Conservation (phyloP, 2,113 vertebrate species). For the Glareola pratincola region DNA sequence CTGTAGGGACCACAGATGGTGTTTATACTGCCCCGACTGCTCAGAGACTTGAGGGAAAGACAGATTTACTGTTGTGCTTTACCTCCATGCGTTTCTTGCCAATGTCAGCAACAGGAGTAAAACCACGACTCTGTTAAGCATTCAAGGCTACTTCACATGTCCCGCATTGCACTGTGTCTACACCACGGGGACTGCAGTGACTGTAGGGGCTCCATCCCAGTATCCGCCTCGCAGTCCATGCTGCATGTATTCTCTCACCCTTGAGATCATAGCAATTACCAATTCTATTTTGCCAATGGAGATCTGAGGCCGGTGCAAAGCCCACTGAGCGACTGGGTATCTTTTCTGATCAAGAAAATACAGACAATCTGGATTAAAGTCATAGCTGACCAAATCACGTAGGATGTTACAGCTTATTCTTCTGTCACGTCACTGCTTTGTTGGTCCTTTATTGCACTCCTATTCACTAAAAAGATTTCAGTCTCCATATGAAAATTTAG, state of each 20-base stretch:
- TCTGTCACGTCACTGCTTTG: neutral
- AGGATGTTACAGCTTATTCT: neutral
- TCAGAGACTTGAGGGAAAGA: neutral
- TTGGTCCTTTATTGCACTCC: neutral
- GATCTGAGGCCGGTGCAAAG: neutral
- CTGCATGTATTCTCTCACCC: neutral
- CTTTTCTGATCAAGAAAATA: neutral
- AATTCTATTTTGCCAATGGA: neutral
- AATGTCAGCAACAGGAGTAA: neutral
- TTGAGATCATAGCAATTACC: neutral
- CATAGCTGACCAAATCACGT: neutral
- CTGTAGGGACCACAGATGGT: conserved; percentile 18
- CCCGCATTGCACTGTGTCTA: neutral
- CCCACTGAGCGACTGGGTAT: neutral
- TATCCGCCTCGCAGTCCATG: neutral
- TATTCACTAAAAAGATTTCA: neutral
- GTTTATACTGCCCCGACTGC: neutral
- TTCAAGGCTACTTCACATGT: neutral
- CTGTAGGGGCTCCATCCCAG: neutral
- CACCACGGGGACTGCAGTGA: fast-evolving
- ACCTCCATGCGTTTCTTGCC: neutral
- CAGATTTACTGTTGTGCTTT: neutral
- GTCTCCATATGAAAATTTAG: neutral
- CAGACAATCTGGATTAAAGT: neutral
- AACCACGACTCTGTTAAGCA: neutral